Base-by-base conservation (phyloP, 1,140 invertebrate genomes). In the Eriocheir sinensis region DNA sequence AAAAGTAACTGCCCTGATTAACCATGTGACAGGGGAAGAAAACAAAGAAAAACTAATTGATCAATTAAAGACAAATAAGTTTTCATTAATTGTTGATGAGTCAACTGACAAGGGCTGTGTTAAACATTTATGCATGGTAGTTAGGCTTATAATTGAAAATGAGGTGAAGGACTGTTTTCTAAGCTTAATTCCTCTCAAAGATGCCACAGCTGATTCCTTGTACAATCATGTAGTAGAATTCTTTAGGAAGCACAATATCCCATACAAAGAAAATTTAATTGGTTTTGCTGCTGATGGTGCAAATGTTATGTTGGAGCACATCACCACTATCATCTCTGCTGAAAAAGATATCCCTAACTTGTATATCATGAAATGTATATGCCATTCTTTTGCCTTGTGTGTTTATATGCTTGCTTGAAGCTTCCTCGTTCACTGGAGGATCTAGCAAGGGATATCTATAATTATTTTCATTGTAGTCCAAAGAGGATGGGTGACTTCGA, bases 331-430 rank as follows among this genome's bases (percentile, higher is more conserved):
- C 85, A 30, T 32, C 92, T 41, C 48, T 90, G 21, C 41, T 95
- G 21, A 90, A 95, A 40, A 79, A 89, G 21, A 95, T 36, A 40
- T 91, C 6, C 60, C 60, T 91, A n/a, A 72, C 8, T 34, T 91
- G 36, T 91, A 72, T 38, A 79, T 92, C 3, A 93, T 96, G 86
- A 96, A 95, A 85, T 96, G 95, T 95, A 91, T 95, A 27, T 96
- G 95, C 93, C 90, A 96, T 81, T 95, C 95, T 48, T 94, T 96
- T 30, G 8, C 48, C 30, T 38, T 95, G 17, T 95, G 93, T 92
- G 53, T 41, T 6, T 89, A 34, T 12, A 41, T 41, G 88, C 88
- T 15, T 89, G 88, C 30, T 41, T 41, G 15, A 90, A 53, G 89
- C 40, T 90, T n/a, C 72, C 90, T 32, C 17, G 21, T 15, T n/a